Evolutionary conservation across 1,140 invertebrate species (phyloP).

Genomic region (Meloidogyne hapla): DNA sequence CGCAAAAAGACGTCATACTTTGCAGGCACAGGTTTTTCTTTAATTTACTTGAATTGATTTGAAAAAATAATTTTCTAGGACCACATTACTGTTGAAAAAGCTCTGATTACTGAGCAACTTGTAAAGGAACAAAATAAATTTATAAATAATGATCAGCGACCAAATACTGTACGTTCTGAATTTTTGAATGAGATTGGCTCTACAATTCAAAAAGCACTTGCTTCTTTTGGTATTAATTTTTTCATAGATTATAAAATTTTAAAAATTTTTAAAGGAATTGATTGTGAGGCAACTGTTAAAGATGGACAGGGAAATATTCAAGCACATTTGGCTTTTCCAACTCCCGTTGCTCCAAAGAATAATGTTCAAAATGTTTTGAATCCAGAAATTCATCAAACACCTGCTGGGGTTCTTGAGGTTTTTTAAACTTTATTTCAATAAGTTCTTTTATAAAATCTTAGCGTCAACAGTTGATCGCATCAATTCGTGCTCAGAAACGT

Average conservation of each 20-base stretch:
- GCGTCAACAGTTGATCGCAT: not conserved
- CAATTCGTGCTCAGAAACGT: too few species aligned
- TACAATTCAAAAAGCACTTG: slow-evolving; percentile 37
- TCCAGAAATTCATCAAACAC: not conserved
- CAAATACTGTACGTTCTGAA: not conserved
- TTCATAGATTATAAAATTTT: slow-evolving; percentile 5
- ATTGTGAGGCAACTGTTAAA: slow-evolving; percentile 40
- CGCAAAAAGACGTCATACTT: too few species aligned
- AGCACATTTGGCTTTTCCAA: slow-evolving; percentile 11
- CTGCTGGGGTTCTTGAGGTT: not conserved
- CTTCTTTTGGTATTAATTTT: slow-evolving; percentile 28
- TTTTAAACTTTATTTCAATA: not conserved
- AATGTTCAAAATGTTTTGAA: slow-evolving; percentile 1
- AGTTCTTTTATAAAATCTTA: not conserved
- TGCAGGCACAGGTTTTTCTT: too few species aligned
- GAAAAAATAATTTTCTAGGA: too few species aligned
- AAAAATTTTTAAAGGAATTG: slow-evolving; percentile 40
- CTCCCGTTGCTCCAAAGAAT: not conserved
- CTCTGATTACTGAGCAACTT: too few species aligned
- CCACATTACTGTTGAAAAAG: too few species aligned
- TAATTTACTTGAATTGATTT: too few species aligned
- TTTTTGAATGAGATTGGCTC: slow-evolving; percentile 38
- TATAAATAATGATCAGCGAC: not conserved
- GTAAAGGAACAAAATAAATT: not conserved
- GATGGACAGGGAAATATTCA: slow-evolving; percentile 20